phyloP scores from a whole-genome alignment of 2,888 invertebrate species.

The Ectemnius continuus region DNA sequence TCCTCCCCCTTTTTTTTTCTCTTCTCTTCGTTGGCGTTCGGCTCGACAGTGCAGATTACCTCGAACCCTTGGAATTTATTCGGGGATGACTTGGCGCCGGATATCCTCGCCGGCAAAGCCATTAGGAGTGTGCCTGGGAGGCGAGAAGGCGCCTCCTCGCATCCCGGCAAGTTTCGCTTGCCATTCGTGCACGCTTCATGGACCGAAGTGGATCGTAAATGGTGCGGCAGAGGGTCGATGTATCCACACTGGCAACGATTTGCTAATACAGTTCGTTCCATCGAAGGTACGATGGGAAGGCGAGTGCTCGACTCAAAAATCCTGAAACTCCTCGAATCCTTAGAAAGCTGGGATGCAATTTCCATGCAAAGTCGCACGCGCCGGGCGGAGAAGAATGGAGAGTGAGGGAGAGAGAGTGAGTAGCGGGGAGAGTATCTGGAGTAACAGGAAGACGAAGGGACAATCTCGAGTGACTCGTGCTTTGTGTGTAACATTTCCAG shows the following conservation, averaged over 20 bases:
- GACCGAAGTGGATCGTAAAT: slow-evolving; percentile 43
- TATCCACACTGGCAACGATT: slow-evolving; percentile 41
- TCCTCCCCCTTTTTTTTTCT: too few relatives aligned
- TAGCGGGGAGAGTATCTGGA: too few relatives aligned
- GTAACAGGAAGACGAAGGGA: too few relatives aligned
- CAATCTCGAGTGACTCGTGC: slow-evolving; percentile 1
- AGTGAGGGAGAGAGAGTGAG: too few relatives aligned
- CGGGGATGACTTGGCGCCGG: slow-evolving; percentile 39
- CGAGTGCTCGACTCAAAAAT: background rate
- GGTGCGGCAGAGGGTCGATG: slow-evolving; percentile 38
- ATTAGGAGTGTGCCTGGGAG: slow-evolving; percentile 40
- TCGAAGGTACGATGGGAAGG: slow-evolving; percentile 24
- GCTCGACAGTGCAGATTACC: slow-evolving; percentile 39
- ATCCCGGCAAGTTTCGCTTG: slow-evolving; percentile 26
- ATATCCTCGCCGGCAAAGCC: slow-evolving; percentile 40
- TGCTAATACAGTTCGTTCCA: slow-evolving; percentile 30
- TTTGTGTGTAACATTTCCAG: background rate
- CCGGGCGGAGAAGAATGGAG: too few relatives aligned
- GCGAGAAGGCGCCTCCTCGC: slow-evolving; percentile 23
- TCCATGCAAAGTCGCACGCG: too few relatives aligned
- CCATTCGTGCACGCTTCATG: slow-evolving; percentile 21
- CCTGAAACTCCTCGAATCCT: too few relatives aligned
- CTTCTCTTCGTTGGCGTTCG: background rate
- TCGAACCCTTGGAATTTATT: slow-evolving; percentile 39
- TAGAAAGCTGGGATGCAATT: too few relatives aligned